Evolutionary conservation across 1,140 invertebrate genomes (phyloP).

Genomic region (Cyclina sinensis): DNA sequence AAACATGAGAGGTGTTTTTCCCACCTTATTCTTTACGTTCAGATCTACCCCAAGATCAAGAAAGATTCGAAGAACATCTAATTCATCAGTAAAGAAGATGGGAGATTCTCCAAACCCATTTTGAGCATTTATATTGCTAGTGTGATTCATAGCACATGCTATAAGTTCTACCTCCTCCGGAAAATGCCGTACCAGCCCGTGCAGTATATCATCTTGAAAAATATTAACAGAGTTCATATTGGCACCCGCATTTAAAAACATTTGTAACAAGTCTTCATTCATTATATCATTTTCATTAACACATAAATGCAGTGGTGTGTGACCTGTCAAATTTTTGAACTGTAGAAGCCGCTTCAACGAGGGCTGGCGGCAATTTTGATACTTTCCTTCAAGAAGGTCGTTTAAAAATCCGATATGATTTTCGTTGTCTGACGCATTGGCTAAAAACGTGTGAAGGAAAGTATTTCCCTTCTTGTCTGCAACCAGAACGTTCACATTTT

Average conservation of each 20-base stretch:
- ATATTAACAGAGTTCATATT: neutral
- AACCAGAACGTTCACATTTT: neutral
- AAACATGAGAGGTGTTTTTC: neutral
- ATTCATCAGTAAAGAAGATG: neutral
- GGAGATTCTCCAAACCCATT: neutral
- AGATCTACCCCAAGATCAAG: neutral
- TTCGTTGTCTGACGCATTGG: neutral
- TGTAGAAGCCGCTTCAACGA: neutral
- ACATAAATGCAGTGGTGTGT: neutral
- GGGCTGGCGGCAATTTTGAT: neutral
- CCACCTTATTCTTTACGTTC: neutral
- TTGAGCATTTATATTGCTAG: neutral
- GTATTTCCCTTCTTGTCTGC: neutral
- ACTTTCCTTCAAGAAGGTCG: neutral
- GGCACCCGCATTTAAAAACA: neutral
- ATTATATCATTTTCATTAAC: neutral
- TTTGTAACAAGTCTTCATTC: neutral
- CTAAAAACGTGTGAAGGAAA: neutral
- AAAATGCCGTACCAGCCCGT: neutral
- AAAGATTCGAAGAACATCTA: neutral
- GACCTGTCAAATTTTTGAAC: neutral
- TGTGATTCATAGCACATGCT: neutral
- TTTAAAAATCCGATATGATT: neutral
- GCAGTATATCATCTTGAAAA: neutral
- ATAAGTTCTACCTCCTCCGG: neutral